Percentiles rank a stretch among this genome's conserved stretches.
Conservation (phyloP, 2,888 invertebrate genomes). For the Aquatica leii region DNA sequence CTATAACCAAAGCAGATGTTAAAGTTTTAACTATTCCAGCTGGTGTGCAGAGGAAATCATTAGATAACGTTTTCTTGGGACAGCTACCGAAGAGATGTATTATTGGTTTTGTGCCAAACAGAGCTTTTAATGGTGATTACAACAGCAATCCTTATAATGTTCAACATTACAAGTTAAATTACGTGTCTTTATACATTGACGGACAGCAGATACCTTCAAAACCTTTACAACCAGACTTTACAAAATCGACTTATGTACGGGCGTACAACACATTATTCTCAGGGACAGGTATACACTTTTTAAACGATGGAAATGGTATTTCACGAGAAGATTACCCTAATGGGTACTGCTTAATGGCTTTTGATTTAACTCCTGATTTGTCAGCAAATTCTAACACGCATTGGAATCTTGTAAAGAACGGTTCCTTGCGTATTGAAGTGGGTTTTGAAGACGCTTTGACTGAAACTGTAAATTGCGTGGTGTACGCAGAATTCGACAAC, state of each 20-base stretch:
- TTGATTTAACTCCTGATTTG: conserved; percentile 19
- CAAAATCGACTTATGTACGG: not conserved
- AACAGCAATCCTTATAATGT: not conserved
- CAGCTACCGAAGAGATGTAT: conserved; percentile 11
- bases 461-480: conserved; percentile 13
- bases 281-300: conserved; percentile 20
- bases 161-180: conserved; percentile 1
- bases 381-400: conserved; percentile 14
- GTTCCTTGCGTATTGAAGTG: conserved; percentile 13
- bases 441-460: conserved; percentile 17
- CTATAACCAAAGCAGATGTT: conserved; percentile 8
- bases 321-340: not conserved
- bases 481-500: conserved; percentile 19
- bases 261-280: conserved; percentile 15
- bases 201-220: conserved; percentile 20
- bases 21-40: conserved; percentile 18
- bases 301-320: conserved; percentile 18
- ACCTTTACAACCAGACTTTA: conserved; percentile 12
- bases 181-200: conserved; percentile 8
- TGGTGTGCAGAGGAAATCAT: conserved; percentile 18
- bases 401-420: conserved; percentile 15
- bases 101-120: conserved; percentile 13
- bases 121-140: conserved; percentile 15
- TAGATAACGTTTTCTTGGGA: conserved; percentile 9
- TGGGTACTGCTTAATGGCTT: conserved; percentile 18